Evolutionary conservation across 2,113 vertebrate genomes (phyloP), one percentile per base, ranked within the genome.

Genomic region (Callaeas wilsoni): DNA sequence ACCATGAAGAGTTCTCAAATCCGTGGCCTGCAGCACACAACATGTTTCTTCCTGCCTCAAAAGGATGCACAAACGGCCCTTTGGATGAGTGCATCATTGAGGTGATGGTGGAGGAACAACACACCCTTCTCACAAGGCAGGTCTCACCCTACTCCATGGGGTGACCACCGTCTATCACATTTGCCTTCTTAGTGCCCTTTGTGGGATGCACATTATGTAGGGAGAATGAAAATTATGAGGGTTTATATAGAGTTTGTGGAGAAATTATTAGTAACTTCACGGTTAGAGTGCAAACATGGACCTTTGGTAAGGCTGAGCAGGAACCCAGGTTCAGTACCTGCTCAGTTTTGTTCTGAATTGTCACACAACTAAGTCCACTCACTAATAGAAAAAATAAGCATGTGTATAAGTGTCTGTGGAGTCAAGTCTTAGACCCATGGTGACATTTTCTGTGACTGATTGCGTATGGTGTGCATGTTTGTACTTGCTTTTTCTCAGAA

Each of bases 151-250:
- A 8, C 16, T 53, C 57, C 32, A 4, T 33, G 37, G 65, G 11
- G 12, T 62, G 47, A 53, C 12, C 46, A 53, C 25, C 8, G 20
- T 14, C 32, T 32, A 27, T n/a, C 35, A 59, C 0, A 0, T 86
- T 52, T 70, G 14, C 30, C 50, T 91, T 59, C 56, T 60, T 29
- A 14, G 14, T 65, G 29, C 37, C n/a, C 7, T 42, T 55, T 69
- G 39, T 59, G 65, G 42, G 22, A 42, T 60, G n/a, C 41, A 46
- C 46, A 32, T 73, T 60, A 7, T 21, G 22, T n/a, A n/a, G 21
- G 22, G 22, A 16, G 13, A 52, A 69, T 65, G 32, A 73, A 81
- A 59, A 73, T 42, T 1, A 33, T 49, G 50, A 71, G 79, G 13
- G 27, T 47, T 6, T 52, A 47, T 27, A 32, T 3, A 16, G 5